A percentile compares a stretch with the other conserved stretches of the same genome.
Conservation (phyloP, 53 echinoderm and acorn worm genomes). For the Echinarachnius parma region DNA sequence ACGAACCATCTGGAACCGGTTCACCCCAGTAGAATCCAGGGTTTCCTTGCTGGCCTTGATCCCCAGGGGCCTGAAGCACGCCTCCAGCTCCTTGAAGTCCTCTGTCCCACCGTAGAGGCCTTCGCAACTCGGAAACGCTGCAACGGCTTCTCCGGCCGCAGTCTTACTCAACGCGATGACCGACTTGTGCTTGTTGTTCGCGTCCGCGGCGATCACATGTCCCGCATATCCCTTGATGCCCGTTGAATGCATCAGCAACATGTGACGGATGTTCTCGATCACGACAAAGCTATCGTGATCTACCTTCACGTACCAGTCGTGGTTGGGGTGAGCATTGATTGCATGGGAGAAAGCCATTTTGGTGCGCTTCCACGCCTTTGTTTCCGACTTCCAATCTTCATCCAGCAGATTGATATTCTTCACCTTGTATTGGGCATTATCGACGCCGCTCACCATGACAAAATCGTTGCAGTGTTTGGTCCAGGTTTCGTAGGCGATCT, state of each 20-base stretch:
- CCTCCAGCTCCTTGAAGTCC: conserved; percentile 70
- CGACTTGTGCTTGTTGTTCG: conserved; percentile 38
- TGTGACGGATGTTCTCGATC: conserved; percentile 73
- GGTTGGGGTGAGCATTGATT: conserved; percentile 34
- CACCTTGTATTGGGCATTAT: conserved; percentile 24
- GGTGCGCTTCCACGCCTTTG: conserved; percentile 51
- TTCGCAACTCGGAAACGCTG: conserved; percentile 49
- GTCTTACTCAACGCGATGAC: conserved; percentile 57
- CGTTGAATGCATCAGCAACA: conserved; percentile 69
- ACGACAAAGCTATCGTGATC: conserved; percentile 63
- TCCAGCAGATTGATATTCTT: conserved; percentile 33
- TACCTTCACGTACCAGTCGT: conserved; percentile 77
- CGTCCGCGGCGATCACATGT: conserved; percentile 65
- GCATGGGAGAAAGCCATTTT: conserved; percentile 56
- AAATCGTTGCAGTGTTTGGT: conserved; percentile 37
- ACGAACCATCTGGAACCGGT: conserved; percentile 71
- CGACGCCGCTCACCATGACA: conserved; percentile 28
- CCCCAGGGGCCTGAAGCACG: conserved; percentile 54
- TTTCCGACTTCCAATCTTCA: conserved; percentile 16
- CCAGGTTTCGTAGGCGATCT: conserved; percentile 3
- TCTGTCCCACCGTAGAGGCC: conserved; percentile 53
- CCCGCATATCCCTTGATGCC: conserved; percentile 67
- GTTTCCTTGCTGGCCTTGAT: conserved; percentile 46
- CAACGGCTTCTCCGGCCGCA: conserved; percentile 35
- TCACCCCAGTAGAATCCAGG: conserved; percentile 42